A percentile compares a stretch with the other conserved stretches of the same genome.
Conservation (phyloP, 1,140 invertebrate genomes). For the Drosophila tsacasi region DNA sequence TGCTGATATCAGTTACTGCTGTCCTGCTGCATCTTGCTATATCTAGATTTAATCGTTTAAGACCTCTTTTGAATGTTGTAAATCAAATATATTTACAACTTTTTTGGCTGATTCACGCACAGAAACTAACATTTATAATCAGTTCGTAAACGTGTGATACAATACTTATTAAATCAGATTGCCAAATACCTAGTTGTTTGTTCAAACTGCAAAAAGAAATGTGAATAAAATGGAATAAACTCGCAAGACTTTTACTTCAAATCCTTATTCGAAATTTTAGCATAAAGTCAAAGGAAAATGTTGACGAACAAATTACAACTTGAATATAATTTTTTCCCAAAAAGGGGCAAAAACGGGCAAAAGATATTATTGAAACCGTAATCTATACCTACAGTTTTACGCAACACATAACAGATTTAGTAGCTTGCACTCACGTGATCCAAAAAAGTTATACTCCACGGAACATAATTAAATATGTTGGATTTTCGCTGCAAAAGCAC, state of each 20-base stretch:
- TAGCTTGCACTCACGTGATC: too few species aligned
- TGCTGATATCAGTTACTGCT: neutral
- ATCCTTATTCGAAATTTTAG: too few species aligned
- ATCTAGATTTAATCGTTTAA: neutral
- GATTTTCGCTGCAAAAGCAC: too few species aligned
- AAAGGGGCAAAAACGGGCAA: too few species aligned
- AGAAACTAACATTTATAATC: slow-evolving; percentile 2
- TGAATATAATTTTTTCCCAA: too few species aligned
- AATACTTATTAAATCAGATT: slow-evolving; percentile 12
- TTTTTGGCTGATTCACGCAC: neutral
- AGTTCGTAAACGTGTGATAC: slow-evolving; percentile 27
- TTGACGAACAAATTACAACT: too few species aligned
- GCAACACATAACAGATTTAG: too few species aligned
- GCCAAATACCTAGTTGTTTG: slow-evolving; percentile 21
- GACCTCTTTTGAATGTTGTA: neutral
- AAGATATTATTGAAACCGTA: too few species aligned
- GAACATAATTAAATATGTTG: too few species aligned
- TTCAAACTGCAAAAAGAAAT: slow-evolving; percentile 2
- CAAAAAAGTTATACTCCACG: too few species aligned
- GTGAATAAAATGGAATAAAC: slow-evolving; percentile 15
- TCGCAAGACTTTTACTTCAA: neutral
- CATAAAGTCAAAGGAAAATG: too few species aligned
- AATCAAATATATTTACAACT: neutral
- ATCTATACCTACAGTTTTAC: too few species aligned
- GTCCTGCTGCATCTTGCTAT: neutral